Evolutionary conservation across 2,797 vertebrate genomes (phyloP).

Genomic region (Helicolenus hilgendorfi): DNA sequence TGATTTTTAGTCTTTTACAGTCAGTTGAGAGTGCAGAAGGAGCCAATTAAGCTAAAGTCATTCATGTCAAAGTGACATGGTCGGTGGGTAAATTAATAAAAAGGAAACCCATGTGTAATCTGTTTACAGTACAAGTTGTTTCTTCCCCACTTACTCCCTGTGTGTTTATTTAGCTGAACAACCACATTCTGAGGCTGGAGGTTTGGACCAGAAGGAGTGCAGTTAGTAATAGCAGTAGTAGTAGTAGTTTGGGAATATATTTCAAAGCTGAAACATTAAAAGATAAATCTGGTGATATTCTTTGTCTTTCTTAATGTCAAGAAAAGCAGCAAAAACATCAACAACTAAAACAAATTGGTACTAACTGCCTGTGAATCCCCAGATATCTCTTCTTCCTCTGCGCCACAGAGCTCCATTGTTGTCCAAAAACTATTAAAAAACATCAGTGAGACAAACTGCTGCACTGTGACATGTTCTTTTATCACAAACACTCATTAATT

Average conservation of each 20-base stretch:
- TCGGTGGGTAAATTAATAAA: not conserved
- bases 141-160: not conserved
- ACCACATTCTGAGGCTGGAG: not conserved
- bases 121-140: not conserved
- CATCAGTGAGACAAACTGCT: not conserved
- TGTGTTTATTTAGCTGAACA: not conserved
- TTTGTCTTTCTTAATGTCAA: not conserved
- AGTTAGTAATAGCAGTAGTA: too few relatives aligned
- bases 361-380: not conserved
- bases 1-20: not conserved
- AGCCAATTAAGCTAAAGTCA: slow-evolving; percentile 12
- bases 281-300: too few relatives aligned
- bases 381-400: not conserved
- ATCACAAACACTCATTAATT: not conserved
- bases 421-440: not conserved
- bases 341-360: not conserved
- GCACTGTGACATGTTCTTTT: not conserved
- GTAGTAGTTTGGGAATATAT: too few relatives aligned
- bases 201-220: not conserved
- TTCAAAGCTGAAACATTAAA: too few relatives aligned
- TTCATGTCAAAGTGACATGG: not conserved
- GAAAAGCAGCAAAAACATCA: not conserved
- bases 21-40: not conserved
- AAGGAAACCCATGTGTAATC: not conserved
- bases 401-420: not conserved